Evolutionary conservation across 2,113 vertebrate genomes (phyloP).

Genomic region (Pollimyrus isidori): DNA sequence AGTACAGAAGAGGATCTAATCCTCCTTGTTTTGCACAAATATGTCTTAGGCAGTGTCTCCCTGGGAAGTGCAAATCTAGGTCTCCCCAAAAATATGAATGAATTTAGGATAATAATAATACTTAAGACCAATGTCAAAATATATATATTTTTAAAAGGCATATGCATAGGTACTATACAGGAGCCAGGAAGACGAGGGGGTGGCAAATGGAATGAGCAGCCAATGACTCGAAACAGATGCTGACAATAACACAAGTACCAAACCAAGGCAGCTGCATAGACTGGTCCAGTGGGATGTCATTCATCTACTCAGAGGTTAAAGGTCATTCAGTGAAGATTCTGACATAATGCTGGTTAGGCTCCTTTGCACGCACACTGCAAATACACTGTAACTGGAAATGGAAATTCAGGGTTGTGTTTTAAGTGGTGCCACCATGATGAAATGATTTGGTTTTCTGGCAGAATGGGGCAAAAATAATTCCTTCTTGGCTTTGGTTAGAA

Average conservation of each 20-base stretch:
- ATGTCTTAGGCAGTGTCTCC: slow-evolving; percentile 32
- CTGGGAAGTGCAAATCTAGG: slow-evolving; percentile 50
- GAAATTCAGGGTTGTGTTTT: neutral
- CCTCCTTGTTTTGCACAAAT: slow-evolving; percentile 30
- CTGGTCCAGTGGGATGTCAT: slow-evolving; percentile 66
- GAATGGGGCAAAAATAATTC: neutral
- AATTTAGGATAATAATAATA: slow-evolving; percentile 36
- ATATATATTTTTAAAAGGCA: slow-evolving; percentile 36
- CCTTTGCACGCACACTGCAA: neutral
- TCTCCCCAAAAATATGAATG: slow-evolving; percentile 41
- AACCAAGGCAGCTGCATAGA: slow-evolving; percentile 56
- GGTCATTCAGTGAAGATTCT: slow-evolving; percentile 1
- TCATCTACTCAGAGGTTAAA: slow-evolving; percentile 29
- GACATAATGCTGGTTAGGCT: neutral
- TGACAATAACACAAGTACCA: slow-evolving; percentile 30
- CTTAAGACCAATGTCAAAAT: slow-evolving; percentile 37
- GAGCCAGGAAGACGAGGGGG: neutral
- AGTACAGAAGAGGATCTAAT: slow-evolving; percentile 34
- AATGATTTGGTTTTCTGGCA: neutral
- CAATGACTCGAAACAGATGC: slow-evolving; percentile 2
- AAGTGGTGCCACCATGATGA: neutral
- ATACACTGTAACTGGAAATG: neutral
- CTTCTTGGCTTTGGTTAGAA: neutral
- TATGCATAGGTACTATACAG: slow-evolving; percentile 59
- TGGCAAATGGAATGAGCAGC: slow-evolving; percentile 32